Percentiles rank a stretch among this genome's conserved stretches.
phyloP scores from a whole-genome alignment of 2,113 vertebrate species.

The Spheniscus mendiculus region DNA sequence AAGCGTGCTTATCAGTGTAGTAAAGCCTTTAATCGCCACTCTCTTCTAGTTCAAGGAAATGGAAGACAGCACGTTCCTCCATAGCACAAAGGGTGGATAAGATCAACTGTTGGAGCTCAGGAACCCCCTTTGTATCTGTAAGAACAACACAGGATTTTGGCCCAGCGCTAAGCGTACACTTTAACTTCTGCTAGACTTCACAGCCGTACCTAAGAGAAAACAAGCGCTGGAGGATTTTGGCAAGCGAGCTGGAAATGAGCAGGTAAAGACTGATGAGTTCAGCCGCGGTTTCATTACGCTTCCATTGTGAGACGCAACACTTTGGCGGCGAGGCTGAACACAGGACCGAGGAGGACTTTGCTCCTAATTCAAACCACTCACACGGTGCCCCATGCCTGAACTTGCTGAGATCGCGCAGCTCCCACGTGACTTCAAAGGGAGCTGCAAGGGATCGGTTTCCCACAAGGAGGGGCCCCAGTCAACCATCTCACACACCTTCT shows the following conservation, averaged over 20 bases:
- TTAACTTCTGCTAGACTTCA: background rate
- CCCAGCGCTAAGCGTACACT: background rate
- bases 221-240: background rate
- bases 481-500: background rate
- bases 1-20: background rate
- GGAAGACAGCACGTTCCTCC: background rate
- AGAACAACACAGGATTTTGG: background rate
- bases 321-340: background rate
- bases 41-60: background rate
- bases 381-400: constrained; percentile 24
- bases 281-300: background rate
- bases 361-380: background rate
- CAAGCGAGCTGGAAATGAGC: background rate
- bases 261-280: background rate
- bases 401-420: background rate
- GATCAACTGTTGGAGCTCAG: background rate
- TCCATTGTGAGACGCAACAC: background rate
- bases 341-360: background rate
- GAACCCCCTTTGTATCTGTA: background rate
- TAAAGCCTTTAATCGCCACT: background rate
- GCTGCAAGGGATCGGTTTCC: background rate
- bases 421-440: constrained; percentile 6
- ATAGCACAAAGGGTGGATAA: background rate
- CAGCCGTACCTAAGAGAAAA: background rate
- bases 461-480: constrained; percentile 24